Evolutionary conservation across 2,797 vertebrate species (phyloP).

Genomic region (Enteromius afrohamiltoni): DNA sequence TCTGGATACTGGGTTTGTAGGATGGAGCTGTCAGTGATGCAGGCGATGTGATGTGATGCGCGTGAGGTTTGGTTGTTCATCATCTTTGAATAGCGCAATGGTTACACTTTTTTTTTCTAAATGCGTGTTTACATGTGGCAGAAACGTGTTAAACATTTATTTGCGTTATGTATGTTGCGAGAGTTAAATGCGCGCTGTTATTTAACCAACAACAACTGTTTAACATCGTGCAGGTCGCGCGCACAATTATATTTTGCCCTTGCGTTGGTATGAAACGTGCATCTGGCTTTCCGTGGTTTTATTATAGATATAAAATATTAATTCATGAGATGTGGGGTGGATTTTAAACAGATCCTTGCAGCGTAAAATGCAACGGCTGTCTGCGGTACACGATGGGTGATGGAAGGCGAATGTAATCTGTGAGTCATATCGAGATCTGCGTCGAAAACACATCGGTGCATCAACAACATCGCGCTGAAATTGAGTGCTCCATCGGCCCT

Average conservation of each 20-base stretch:
- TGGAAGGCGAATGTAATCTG: constrained; percentile 29
- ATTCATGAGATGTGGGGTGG: background rate
- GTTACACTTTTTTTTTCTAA: background rate
- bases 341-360: background rate
- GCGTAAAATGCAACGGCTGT: constrained; percentile 22
- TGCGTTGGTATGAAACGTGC: background rate
- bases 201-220: constrained; percentile 8
- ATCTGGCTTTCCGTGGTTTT: background rate
- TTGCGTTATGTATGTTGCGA: background rate
- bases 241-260: constrained; percentile 1
- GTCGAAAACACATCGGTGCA: constrained; percentile 32
- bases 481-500: constrained; percentile 20
- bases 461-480: constrained; percentile 19
- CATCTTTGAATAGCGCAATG: constrained; percentile 19
- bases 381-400: constrained; percentile 20
- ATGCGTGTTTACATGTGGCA: background rate
- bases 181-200: background rate
- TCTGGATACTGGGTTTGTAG: constrained; percentile 43
- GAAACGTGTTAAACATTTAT: background rate
- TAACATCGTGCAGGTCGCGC: background rate
- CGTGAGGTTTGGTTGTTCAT: constrained; percentile 31
- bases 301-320: background rate
- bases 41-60: constrained; percentile 65
- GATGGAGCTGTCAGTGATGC: constrained; percentile 72
- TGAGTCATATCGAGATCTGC: constrained; percentile 31